These are phyloP conservation scores for Manis javanica DNA, from an alignment of 2,797 vertebrate species.

Conservation along the genomic window DNA sequence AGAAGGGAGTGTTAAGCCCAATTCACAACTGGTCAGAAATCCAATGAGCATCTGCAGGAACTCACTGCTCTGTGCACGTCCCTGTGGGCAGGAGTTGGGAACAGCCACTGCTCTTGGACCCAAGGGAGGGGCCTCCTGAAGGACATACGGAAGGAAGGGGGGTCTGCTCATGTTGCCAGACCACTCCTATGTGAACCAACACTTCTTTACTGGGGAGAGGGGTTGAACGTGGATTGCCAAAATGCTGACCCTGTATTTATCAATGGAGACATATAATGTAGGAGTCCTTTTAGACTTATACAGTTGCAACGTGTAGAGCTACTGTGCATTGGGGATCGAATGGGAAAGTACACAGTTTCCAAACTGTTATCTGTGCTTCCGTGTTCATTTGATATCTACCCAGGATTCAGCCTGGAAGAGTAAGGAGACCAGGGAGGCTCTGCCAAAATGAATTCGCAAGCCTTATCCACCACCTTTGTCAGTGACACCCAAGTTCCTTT, in stretches of 20 bases:
- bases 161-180: neutral
- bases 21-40: conserved; percentile 38
- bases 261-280: accelerated
- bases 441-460: neutral
- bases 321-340: neutral
- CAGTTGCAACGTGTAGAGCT: neutral
- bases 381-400: neutral
- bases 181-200: neutral
- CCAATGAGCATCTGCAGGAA: neutral
- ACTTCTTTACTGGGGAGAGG: neutral
- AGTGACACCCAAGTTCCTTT: neutral
- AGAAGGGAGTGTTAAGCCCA: conserved; percentile 71
- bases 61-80: accelerated
- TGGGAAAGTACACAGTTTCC: neutral
- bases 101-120: conserved; percentile 57
- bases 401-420: neutral
- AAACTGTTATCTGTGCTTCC: neutral
- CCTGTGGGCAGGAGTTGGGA: conserved; percentile 1
- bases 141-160: neutral
- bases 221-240: neutral
- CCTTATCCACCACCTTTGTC: neutral
- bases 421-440: neutral
- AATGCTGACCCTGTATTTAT: neutral
- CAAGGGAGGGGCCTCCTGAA: neutral
- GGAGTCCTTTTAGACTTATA: neutral